phyloP scores from a whole-genome alignment of 2,113 vertebrate species.

The Caranx ignobilis region DNA sequence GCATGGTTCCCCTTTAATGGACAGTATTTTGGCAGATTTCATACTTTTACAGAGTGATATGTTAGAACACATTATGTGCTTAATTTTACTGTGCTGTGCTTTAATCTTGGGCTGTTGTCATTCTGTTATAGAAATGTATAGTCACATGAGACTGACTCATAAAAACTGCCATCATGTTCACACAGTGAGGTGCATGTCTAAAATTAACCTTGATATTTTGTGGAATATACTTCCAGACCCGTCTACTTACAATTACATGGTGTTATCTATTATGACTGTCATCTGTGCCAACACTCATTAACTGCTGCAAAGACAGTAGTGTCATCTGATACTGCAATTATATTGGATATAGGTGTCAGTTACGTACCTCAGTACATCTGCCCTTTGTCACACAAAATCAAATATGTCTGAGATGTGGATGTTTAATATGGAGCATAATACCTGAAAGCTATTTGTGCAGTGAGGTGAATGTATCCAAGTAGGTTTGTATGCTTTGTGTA shows the following conservation, averaged over 20 bases:
- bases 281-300: constrained; percentile 11
- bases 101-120: background rate
- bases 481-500: constrained; percentile 37
- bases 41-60: too few species aligned
- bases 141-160: background rate
- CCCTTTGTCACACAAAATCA: constrained; percentile 16
- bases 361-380: constrained; percentile 7
- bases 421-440: constrained; percentile 50
- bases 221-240: background rate
- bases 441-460: constrained; percentile 55
- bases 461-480: constrained; percentile 53
- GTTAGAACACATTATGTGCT: background rate
- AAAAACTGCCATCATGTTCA: background rate
- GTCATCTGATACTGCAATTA: constrained; percentile 16
- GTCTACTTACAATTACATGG: background rate
- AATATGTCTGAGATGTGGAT: constrained; percentile 20
- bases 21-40: too few species aligned
- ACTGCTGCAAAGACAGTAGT: background rate
- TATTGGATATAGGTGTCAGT: constrained; percentile 13
- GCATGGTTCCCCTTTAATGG: too few species aligned
- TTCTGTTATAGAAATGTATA: background rate
- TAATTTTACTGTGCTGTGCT: background rate
- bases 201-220: background rate
- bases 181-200: background rate
- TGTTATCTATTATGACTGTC: constrained; percentile 4